A percentile compares a stretch with the other conserved stretches of the same genome.
These are phyloP conservation scores for Prunella himalayana DNA, from an alignment of 2,113 vertebrate species.

Conservation along the genomic window DNA sequence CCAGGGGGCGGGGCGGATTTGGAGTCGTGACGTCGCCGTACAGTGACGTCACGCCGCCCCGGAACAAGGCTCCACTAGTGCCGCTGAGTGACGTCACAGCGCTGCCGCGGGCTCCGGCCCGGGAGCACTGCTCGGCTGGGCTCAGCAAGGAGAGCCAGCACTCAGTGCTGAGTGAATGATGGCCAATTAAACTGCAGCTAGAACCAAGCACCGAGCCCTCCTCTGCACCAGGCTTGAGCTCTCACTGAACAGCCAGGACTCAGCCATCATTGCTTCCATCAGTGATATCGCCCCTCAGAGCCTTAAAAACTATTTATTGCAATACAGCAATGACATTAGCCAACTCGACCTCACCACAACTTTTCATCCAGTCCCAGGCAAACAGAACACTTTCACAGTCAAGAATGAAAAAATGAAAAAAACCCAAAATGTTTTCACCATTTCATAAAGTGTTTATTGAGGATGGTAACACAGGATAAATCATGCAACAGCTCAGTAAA, in stretches of 20 bases:
- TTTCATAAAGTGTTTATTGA: slow-evolving; percentile 80
- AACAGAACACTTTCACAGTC: neutral
- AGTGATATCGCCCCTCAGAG: accelerated
- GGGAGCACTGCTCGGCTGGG: accelerated
- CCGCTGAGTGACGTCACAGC: neutral
- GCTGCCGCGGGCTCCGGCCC: too few relatives aligned
- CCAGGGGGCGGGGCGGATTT: accelerated
- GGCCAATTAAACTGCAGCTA: neutral
- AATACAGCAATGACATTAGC: neutral
- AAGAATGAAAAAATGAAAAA: neutral
- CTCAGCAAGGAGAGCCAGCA: accelerated
- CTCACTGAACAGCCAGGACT: neutral
- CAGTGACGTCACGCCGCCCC: accelerated
- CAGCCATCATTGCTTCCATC: neutral
- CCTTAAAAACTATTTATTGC: accelerated
- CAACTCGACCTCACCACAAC: accelerated
- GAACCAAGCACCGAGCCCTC: neutral
- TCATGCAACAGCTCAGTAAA: slow-evolving; percentile 79
- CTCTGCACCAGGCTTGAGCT: accelerated
- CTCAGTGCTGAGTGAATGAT: accelerated
- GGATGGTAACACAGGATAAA: slow-evolving; percentile 78
- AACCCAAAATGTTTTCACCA: neutral
- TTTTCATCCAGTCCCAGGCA: neutral
- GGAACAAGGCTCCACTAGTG: accelerated
- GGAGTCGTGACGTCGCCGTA: accelerated